These are phyloP conservation scores for Stenoptilia bipunctidactyla DNA, from an alignment of 2,888 invertebrate species.

Conservation along the genomic window DNA sequence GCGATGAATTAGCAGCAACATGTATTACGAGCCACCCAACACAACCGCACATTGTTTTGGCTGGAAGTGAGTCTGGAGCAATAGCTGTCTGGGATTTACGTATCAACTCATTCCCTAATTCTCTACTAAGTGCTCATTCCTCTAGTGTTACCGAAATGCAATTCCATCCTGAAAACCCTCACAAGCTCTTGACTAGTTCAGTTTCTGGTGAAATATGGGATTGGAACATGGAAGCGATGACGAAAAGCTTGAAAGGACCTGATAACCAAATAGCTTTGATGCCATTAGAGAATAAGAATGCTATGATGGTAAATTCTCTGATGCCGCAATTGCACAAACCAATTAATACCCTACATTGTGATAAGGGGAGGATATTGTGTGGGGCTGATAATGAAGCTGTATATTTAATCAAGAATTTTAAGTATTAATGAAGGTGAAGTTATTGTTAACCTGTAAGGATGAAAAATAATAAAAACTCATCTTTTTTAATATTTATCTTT, in stretches of 20 bases:
- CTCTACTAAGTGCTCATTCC: constrained; percentile 82
- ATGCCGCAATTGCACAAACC: constrained; percentile 82
- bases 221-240: constrained; percentile 80
- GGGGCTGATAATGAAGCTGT: constrained; percentile 92
- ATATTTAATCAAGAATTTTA: constrained; percentile 80
- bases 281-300: constrained; percentile 76
- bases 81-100: constrained; percentile 92
- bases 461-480: background rate
- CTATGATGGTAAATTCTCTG: constrained; percentile 79
- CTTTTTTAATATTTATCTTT: constrained; percentile 28
- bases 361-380: constrained; percentile 80
- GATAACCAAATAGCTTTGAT: constrained; percentile 72
- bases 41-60: constrained; percentile 85
- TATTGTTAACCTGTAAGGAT: no score
- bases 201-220: constrained; percentile 89
- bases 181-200: constrained; percentile 86
- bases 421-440: no score
- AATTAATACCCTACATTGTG: constrained; percentile 86
- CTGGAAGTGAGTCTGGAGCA: constrained; percentile 89
- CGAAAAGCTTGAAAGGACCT: constrained; percentile 39
- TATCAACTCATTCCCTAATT: constrained; percentile 85
- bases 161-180: constrained; percentile 88
- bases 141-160: constrained; percentile 86
- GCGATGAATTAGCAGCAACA: constrained; percentile 80
- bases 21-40: constrained; percentile 88